Evolutionary conservation across 1,140 invertebrate species (phyloP), one percentile per base, ranked within the genome.

Genomic region (Polyergus mexicanus): DNA sequence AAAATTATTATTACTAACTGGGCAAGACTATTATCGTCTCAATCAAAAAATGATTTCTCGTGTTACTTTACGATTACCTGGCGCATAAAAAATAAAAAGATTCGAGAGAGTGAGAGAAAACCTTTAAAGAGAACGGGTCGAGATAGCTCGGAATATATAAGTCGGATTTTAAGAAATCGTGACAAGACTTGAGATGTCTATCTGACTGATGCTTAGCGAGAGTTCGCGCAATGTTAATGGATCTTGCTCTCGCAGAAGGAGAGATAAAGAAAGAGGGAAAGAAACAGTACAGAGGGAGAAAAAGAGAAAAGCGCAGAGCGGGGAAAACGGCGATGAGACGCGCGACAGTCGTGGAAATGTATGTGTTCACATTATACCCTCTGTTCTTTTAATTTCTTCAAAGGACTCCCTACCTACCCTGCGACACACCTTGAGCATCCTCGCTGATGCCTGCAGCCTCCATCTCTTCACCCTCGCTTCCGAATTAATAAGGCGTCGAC

Each of bases 331-430:
- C 69, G 76, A 74, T 88, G 88, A 85, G 80, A 38, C 85, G 47
- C 54, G 74, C 44, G 77, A n/a, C 25, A 51, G 47, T 19, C 4
- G 47, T 51, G 69, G 90, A 91, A 93, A 95, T 94, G 92, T 92
- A 95, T 94, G 94, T 94, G 93, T 95, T 94, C 94, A 92, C 94
- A 94, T 95, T 95, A 95, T 93, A 93, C 94, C 92, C 92, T 93
- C 93, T 93, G 94, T 93, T 94, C 94, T 95, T 95, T 95, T 95
- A 95, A 95, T 95, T 95, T 95, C 94, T 94, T 93, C 94, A 95
- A 94, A 95, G 94, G 86, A 87, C 88, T 51, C 16, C 87, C 90
- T 71, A 85, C 87, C 90, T 71, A 85, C 84, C 88, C 58, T 68
- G 77, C 89, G 85, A 84, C 89, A 88, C 81, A 88, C 81, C 62